Evolutionary conservation across 1,140 invertebrate species (phyloP), one percentile per base, ranked within the genome.

Genomic region (Phymastichus coffea): DNA sequence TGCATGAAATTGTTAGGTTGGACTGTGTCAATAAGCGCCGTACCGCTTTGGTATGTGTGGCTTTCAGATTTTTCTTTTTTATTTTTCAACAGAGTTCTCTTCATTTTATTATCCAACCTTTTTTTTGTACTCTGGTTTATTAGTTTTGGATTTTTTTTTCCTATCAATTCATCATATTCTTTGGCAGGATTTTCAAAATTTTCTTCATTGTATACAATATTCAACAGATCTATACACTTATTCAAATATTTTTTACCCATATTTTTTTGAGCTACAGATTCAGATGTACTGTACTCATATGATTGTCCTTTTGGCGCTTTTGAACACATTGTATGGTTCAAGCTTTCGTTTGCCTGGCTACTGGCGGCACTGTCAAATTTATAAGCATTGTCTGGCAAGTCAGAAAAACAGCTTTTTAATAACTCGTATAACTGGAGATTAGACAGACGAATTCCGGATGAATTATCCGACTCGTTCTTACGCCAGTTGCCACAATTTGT

Each of bases 291-390:
- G 28, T 64, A 68, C 28, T n/a, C n/a, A n/a, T n/a, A n/a, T n/a
- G 64, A 69, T 3, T 17, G 17, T 64, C 66, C 67, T 44, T 59
- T 59, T 3, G 49, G 47, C 28, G 35, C 15, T 44, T 67, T 66
- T 12, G 64, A 38, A 12, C 64, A 41, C 22, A 68, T 67, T 0
- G 62, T 53, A 60, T 68, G 64, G 17, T 72, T 67, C 0, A 66
- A 8, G 8, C 60, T 66, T 61, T 70, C 61, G 41, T 72, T 69
- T 2, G 56, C 56, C 28, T 71, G 68, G 41, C 68, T 72, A 3
- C 62, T 68, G 8, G 67, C 66, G 10, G 61, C 55, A n/a, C 64
- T 14, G 14, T 64, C 65, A 49, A 66, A 70, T 57, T 66, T 62
- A 2, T 6, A 6, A 19, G 57, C 61, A 30, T 57, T 63, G 15